phyloP scores from a whole-genome alignment of 2,797 vertebrate species.

The Cossypha heuglini region DNA sequence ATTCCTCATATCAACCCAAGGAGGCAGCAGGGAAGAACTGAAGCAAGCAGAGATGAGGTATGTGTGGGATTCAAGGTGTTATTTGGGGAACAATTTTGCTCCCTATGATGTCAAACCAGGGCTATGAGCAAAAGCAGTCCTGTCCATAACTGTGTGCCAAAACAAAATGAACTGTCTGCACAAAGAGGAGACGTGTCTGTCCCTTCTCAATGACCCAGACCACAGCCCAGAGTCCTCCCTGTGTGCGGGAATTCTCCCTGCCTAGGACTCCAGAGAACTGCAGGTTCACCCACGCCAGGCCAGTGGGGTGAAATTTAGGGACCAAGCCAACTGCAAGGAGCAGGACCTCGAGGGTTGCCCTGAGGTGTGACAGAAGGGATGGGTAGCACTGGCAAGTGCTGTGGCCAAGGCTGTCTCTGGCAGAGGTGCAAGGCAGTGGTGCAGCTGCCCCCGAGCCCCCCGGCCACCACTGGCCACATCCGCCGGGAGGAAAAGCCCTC shows the following conservation, averaged over 20 bases:
- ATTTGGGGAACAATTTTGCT: neutral
- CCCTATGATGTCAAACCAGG: neutral
- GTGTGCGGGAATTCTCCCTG: fast-evolving
- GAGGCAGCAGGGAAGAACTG: neutral
- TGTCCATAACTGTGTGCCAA: neutral
- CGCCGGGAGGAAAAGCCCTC: neutral
- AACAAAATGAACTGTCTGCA: fast-evolving
- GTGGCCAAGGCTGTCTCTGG: neutral
- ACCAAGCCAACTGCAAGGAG: neutral
- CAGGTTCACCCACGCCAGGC: fast-evolving
- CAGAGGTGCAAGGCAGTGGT: neutral
- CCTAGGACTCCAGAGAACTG: neutral
- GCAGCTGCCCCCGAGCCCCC: neutral
- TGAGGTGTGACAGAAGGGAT: neutral
- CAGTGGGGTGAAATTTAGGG: neutral
- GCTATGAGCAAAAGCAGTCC: neutral
- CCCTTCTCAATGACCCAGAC: neutral
- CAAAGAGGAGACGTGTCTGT: fast-evolving
- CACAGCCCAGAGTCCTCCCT: neutral
- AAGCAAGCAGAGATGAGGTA: neutral
- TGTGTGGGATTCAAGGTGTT: neutral
- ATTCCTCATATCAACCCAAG: neutral
- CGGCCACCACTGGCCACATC: neutral
- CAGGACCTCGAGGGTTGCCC: neutral
- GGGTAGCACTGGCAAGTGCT: fast-evolving